Evolutionary conservation across 2,113 vertebrate genomes (phyloP).

Genomic region (Thamnophis sirtalis): DNA sequence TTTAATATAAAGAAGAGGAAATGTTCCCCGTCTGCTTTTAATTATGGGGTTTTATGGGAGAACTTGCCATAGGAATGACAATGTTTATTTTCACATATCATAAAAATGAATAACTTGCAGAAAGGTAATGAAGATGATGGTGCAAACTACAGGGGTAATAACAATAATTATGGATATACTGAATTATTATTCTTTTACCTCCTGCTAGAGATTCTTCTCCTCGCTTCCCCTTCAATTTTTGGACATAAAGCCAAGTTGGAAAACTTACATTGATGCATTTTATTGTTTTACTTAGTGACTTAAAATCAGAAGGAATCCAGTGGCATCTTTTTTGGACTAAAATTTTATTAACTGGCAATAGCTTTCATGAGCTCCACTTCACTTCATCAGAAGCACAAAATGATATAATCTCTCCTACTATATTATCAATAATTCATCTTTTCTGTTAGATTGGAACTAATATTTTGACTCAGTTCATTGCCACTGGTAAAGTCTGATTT

Average conservation of each 20-base stretch:
- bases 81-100: neutral
- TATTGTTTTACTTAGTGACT: neutral
- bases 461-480: neutral
- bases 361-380: neutral
- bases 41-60: neutral
- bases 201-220: neutral
- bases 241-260: neutral
- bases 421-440: neutral
- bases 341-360: neutral
- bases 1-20: neutral
- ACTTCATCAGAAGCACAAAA: neutral
- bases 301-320: neutral
- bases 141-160: neutral
- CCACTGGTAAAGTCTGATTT: neutral
- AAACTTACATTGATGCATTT: neutral
- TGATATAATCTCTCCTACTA: neutral
- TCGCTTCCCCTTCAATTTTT: neutral
- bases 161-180: neutral
- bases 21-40: neutral
- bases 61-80: neutral
- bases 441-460: neutral
- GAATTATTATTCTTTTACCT: neutral
- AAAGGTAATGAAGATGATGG: neutral
- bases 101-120: neutral
- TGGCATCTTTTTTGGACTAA: neutral